Percentiles rank a stretch among this genome's conserved stretches.
phyloP scores from a whole-genome alignment of 2,888 invertebrate species.

The Eupithecia pulchellata region DNA sequence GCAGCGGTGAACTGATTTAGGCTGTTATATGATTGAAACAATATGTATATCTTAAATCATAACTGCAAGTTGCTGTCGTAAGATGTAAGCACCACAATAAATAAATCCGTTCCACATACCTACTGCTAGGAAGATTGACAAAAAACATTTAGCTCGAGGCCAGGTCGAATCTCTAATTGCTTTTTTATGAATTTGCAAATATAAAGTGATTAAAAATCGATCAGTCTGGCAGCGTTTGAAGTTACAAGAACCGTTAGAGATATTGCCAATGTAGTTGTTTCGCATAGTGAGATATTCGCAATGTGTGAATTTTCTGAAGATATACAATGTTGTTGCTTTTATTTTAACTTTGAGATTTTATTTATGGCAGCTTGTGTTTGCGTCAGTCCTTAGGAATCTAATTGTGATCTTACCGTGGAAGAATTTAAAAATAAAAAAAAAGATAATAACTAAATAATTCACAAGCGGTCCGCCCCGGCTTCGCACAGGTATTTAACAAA shows the following conservation, averaged over 20 bases:
- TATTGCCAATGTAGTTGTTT: slow-evolving; percentile 23
- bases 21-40: neutral
- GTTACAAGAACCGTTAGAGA: slow-evolving; percentile 28
- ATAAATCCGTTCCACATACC: slow-evolving; percentile 1
- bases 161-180: slow-evolving; percentile 28
- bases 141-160: slow-evolving; percentile 7
- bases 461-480: too few relatives aligned
- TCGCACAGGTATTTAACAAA: too few relatives aligned
- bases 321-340: neutral
- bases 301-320: slow-evolving; percentile 11
- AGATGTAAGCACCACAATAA: neutral
- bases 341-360: slow-evolving; percentile 3
- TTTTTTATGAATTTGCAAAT: slow-evolving; percentile 37
- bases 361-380: neutral
- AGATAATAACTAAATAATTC: neutral
- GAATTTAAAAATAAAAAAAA: neutral
- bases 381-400: neutral
- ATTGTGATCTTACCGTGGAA: neutral
- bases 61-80: neutral
- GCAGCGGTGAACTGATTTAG: neutral
- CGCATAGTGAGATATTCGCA: slow-evolving; percentile 14
- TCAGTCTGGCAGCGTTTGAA: slow-evolving; percentile 10
- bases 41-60: neutral
- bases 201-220: slow-evolving; percentile 29
- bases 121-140: neutral